Percentiles rank a stretch among this genome's conserved stretches.
Evolutionary conservation across 2,797 vertebrate genomes (phyloP).

Genomic region (Gadopsis bispinosus): DNA sequence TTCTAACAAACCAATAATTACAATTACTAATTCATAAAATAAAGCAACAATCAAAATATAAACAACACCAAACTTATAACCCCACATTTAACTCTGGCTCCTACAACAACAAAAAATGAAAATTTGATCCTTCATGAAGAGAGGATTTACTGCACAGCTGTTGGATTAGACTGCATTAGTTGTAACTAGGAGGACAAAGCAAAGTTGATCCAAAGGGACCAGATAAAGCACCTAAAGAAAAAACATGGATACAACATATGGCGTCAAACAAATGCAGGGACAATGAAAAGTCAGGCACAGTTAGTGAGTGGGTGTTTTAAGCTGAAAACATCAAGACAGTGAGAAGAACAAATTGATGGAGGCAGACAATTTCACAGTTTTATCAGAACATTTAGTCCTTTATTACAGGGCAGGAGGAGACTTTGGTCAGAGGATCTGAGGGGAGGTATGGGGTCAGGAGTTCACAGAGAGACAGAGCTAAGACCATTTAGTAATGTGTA

Average conservation of each 20-base stretch:
- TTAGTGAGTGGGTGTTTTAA: background rate
- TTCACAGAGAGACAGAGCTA: background rate
- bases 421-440: conserved; percentile 38
- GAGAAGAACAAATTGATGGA: background rate
- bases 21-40: no score
- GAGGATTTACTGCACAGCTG: no score
- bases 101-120: no score
- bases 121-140: no score
- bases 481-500: conserved; percentile 26
- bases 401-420: conserved; percentile 20
- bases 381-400: background rate
- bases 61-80: no score
- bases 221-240: background rate
- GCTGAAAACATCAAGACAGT: background rate
- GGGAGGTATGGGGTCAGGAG: conserved; percentile 13
- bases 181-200: background rate
- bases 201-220: background rate
- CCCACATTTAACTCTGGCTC: no score
- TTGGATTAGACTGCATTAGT: no score
- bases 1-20: no score
- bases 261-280: background rate
- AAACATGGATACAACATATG: no score
- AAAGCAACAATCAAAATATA: no score
- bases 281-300: background rate
- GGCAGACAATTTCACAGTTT: background rate